Conservation (phyloP, 2,888 invertebrate species). For the Erebia palarica region DNA sequence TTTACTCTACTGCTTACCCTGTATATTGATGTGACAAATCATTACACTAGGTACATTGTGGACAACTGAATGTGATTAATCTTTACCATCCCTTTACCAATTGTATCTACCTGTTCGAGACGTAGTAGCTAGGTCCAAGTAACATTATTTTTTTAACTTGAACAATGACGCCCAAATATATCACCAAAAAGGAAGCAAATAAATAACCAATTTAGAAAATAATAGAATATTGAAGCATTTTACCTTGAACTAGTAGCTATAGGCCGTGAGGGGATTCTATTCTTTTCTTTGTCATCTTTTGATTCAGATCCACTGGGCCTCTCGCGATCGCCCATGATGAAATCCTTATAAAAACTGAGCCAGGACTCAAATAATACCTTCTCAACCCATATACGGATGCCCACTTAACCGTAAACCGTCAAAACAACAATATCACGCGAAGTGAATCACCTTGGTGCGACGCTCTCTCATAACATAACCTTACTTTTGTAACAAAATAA, state of each 20-base stretch:
- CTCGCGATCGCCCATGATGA: constrained; percentile 70
- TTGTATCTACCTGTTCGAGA: no score
- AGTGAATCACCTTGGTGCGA: constrained; percentile 53
- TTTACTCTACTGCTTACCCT: no score
- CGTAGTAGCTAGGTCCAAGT: no score
- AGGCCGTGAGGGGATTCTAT: constrained; percentile 59
- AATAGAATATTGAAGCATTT: neutral
- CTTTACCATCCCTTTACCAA: no score
- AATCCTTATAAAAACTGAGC: constrained; percentile 52
- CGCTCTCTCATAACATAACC: constrained; percentile 54
- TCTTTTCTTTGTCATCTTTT: constrained; percentile 55
- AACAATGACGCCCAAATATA: no score
- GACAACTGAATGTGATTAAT: no score
- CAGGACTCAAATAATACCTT: constrained; percentile 49
- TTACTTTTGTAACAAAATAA: constrained; percentile 64
- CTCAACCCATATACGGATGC: constrained; percentile 67
- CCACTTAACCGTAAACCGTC: constrained; percentile 54
- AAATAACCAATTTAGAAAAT: neutral
- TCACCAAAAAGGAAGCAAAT: neutral
- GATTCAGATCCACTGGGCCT: constrained; percentile 59
- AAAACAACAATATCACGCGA: constrained; percentile 60
- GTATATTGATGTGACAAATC: no score
- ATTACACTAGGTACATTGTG: no score
- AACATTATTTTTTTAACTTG: no score
- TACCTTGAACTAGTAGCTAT: constrained; percentile 68